These are phyloP conservation scores for Cephalopachus bancanus DNA, from an alignment of 2,797 vertebrate genomes.

Conservation along the genomic window DNA sequence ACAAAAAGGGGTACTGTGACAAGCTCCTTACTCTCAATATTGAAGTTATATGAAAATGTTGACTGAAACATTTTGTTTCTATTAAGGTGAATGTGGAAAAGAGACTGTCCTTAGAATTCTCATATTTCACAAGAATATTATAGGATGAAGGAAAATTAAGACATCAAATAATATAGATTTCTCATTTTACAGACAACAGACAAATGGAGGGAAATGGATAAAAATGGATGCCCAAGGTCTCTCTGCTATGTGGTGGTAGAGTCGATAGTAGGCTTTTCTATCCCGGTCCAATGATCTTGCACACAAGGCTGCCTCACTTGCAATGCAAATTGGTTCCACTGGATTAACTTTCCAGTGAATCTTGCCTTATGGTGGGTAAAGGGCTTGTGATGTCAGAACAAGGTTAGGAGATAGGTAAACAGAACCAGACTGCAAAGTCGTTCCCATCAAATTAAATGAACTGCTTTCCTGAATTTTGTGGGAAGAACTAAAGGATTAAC, in stretches of 20 bases:
- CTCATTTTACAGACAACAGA: not conserved
- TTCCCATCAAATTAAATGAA: slow-evolving; percentile 61
- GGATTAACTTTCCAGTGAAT: slow-evolving; percentile 66
- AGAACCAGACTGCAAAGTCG: not conserved
- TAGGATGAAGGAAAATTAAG: not conserved
- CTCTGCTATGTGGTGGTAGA: not conserved
- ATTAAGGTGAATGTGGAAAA: slow-evolving; percentile 37
- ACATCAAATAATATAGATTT: not conserved
- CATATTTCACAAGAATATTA: not conserved
- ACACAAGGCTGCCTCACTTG: not conserved
- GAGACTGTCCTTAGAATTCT: not conserved
- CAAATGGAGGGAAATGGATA: not conserved
- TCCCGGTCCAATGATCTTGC: not conserved
- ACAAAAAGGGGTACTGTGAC: not conserved
- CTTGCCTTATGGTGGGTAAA: not conserved
- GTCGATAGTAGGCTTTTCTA: not conserved
- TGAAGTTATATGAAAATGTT: not conserved
- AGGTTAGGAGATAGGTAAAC: slow-evolving; percentile 45
- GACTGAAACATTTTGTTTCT: not conserved
- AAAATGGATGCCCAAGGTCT: not conserved
- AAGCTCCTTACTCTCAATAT: not conserved
- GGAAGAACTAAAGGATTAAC: not conserved
- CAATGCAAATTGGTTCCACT: slow-evolving; percentile 49
- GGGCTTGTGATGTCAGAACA: slow-evolving; percentile 14
- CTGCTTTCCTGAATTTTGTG: not conserved